Evolutionary conservation across 2,797 vertebrate species (phyloP), one percentile per base, ranked within the genome.

Genomic region (Megaceryle alcyon): DNA sequence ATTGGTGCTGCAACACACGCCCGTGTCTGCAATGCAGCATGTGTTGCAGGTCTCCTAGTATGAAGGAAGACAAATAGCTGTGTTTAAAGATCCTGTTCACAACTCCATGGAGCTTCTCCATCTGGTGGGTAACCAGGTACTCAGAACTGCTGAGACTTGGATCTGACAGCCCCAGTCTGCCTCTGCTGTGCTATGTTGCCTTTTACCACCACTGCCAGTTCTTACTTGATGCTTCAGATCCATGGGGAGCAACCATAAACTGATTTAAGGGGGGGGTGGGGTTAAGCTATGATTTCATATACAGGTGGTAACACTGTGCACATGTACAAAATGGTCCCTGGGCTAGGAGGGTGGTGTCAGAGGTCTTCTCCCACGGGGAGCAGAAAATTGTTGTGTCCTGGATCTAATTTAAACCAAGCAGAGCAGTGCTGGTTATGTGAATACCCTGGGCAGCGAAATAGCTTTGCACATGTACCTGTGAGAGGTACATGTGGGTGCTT

Each of bases 21-120:
- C 37, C 23, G 31, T 51, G 91, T 33, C 94, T 91, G 94, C 93
- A 94, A 69, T 91, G 94, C 91, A 94, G 93, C 6, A 14, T 1
- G 1, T 49, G 77, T 61, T 68, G 84, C 75, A 82, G 81, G 41
- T 53, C 53, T 90, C 25, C 31, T 51, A 10, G 28, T 5, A 12
- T 8, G 60, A 75, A 60, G 53, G 26, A 35, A 81, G 65, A 48
- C 33, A 54, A 68, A 56, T 15, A 25, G 35, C 73, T 80, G 35
- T 19, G 56, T 41, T 94, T 88, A 66, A 83, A 83, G 63, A 86
- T 53, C 63, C 66, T 13, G 10, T 63, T 20, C 54, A 3, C 33
- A 44, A 2, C n/a, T 56, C 6, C 0, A 2, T 18, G 35, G 31
- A 75, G 57, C 86, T 60, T 25, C 57, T 48, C 48, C 18, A 3